These are phyloP conservation scores for Lathronympha strigana DNA, from an alignment of 2,888 invertebrate species.

Conservation along the genomic window DNA sequence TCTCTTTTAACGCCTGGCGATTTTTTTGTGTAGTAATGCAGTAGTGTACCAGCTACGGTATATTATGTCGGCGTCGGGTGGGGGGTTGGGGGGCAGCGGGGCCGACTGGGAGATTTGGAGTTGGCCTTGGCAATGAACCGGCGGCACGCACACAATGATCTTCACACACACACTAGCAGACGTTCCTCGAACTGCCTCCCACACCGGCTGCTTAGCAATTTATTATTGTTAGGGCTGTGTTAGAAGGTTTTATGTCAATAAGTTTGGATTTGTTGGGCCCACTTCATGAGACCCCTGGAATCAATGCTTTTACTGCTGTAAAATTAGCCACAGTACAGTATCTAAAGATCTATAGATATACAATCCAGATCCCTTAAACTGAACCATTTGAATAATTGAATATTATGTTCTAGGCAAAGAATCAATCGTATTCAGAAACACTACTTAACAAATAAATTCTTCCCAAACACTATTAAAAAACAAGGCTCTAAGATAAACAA, in stretches of 20 bases:
- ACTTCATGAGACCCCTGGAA: not conserved
- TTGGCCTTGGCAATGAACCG: slow-evolving; percentile 83
- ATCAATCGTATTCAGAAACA: too few relatives aligned
- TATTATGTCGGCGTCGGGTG: slow-evolving; percentile 69
- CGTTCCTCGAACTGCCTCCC: slow-evolving; percentile 74
- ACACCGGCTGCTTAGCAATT: slow-evolving; percentile 48
- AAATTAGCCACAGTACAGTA: too few relatives aligned
- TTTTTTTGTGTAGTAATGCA: slow-evolving; percentile 52
- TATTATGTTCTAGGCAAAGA: too few relatives aligned
- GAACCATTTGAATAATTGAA: too few relatives aligned
- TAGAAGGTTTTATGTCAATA: slow-evolving; percentile 20
- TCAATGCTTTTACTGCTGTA: not conserved
- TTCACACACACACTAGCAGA: slow-evolving; percentile 68
- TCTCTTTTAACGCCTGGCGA: slow-evolving; percentile 47
- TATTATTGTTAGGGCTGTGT: slow-evolving; percentile 69
- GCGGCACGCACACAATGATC: slow-evolving; percentile 75
- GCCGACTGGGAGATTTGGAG: slow-evolving; percentile 80
- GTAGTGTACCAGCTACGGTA: slow-evolving; percentile 61
- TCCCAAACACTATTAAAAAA: not conserved
- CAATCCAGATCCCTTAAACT: too few relatives aligned
- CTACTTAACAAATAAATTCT: not conserved
- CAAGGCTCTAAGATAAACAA: slow-evolving; percentile 1
- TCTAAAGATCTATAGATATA: too few relatives aligned
- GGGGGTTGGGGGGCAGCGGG: slow-evolving; percentile 62
- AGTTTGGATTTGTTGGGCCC: not conserved